phyloP scores from a whole-genome alignment of 2,113 vertebrate genomes.

The Arizona elegans region DNA sequence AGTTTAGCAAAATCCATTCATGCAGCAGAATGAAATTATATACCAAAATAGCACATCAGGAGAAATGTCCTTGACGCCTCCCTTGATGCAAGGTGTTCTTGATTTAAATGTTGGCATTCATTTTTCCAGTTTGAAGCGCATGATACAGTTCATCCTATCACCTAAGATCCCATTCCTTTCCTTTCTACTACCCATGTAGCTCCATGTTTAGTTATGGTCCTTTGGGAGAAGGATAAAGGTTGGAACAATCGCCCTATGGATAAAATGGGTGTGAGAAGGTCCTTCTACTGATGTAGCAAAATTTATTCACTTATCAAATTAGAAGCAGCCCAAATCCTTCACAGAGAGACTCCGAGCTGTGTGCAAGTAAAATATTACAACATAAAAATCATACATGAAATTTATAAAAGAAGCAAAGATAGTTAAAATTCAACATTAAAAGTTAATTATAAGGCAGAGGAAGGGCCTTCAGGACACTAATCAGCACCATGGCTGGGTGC shows the following conservation, averaged over 20 bases:
- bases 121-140: neutral
- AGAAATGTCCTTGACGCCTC: neutral
- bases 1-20: neutral
- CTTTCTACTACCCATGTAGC: neutral
- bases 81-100: neutral
- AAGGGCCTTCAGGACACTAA: too few relatives aligned
- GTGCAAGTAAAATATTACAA: neutral
- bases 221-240: neutral
- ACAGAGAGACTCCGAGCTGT: neutral
- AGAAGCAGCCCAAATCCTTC: neutral
- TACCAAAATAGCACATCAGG: neutral
- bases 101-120: neutral
- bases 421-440: neutral
- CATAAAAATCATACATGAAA: neutral
- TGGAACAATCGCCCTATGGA: neutral
- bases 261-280: neutral
- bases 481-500: too few relatives aligned
- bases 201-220: neutral
- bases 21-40: neutral
- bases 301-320: neutral
- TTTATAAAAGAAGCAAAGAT: neutral
- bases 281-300: neutral
- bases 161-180: neutral
- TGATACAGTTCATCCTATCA: neutral
- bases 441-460: too few relatives aligned